A percentile compares a stretch with the other conserved stretches of the same genome.
These are phyloP conservation scores for Drosophila monieri DNA, from an alignment of 2,888 invertebrate genomes.

Conservation along the genomic window DNA sequence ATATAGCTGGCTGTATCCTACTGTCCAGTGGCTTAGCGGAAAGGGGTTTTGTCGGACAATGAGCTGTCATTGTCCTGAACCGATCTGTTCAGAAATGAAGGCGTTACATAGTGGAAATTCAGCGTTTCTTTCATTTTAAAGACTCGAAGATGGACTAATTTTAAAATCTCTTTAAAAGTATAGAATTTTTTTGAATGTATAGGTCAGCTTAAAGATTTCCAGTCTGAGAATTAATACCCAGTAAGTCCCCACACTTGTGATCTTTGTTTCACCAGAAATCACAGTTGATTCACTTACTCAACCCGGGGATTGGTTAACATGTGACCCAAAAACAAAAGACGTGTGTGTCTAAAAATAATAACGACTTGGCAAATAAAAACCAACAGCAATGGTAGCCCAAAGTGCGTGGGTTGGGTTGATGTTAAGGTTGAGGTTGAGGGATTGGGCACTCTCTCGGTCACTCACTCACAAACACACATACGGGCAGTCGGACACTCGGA, in stretches of 20 bases:
- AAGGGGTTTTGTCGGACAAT: slow-evolving; percentile 25
- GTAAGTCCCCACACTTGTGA: neutral
- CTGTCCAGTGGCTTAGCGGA: slow-evolving; percentile 30
- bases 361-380: slow-evolving; percentile 72
- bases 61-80: slow-evolving; percentile 55
- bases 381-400: slow-evolving; percentile 45
- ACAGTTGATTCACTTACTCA: slow-evolving; percentile 37
- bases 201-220: too few relatives aligned
- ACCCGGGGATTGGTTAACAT: slow-evolving; percentile 42
- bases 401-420: slow-evolving; percentile 58
- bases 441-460: slow-evolving; percentile 40
- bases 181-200: too few relatives aligned
- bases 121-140: neutral
- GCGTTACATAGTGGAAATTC: neutral
- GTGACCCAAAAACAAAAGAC: slow-evolving; percentile 53
- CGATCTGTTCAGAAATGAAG: slow-evolving; percentile 16
- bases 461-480: slow-evolving; percentile 23
- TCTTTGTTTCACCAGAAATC: slow-evolving; percentile 12
- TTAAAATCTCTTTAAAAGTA: too few relatives aligned
- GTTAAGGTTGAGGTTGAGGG: slow-evolving; percentile 30
- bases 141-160: neutral
- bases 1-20: slow-evolving; percentile 29
- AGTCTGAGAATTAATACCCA: neutral
- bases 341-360: slow-evolving; percentile 73
- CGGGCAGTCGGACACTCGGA: neutral